Conservation (phyloP, 2,888 invertebrate genomes). For the Leucoptera coffeella region DNA sequence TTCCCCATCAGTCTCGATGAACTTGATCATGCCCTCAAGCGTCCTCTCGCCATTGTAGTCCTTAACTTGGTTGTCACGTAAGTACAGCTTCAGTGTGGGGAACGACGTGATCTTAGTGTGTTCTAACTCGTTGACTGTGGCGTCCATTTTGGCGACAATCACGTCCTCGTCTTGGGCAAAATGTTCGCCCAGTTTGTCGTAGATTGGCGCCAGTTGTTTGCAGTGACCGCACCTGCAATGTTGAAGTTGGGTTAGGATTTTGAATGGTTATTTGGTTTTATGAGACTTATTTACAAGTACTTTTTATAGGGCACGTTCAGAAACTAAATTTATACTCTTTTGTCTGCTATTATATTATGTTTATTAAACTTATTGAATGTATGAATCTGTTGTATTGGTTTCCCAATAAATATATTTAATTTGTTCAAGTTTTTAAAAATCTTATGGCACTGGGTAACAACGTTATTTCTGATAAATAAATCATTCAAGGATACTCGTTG, state of each 20-base stretch:
- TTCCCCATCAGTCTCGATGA: slow-evolving; percentile 86
- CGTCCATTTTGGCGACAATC: slow-evolving; percentile 97
- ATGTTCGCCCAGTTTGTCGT: slow-evolving; percentile 92
- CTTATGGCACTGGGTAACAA: too few species aligned
- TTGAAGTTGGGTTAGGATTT: neutral
- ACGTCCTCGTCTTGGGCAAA: slow-evolving; percentile 77
- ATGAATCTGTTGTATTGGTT: too few species aligned
- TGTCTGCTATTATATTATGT: too few species aligned
- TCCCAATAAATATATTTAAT: too few species aligned
- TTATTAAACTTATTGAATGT: too few species aligned
- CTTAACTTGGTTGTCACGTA: slow-evolving; percentile 77
- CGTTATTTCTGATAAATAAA: too few species aligned
- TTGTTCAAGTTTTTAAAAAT: too few species aligned
- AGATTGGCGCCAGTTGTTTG: slow-evolving; percentile 95
- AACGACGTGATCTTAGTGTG: slow-evolving; percentile 91
- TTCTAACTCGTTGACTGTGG: slow-evolving; percentile 95
- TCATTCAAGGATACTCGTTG: too few species aligned
- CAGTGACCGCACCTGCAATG: slow-evolving; percentile 83
- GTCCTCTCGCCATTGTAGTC: slow-evolving; percentile 96
- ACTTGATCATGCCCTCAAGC: slow-evolving; percentile 86
- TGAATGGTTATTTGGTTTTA: neutral
- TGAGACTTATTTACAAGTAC: too few species aligned
- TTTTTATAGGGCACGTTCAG: too few species aligned
- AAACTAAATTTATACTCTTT: too few species aligned
- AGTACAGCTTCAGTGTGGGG: slow-evolving; percentile 92